These are phyloP conservation scores for Herminia tarsipennalis DNA, from an alignment of 2,888 invertebrate genomes.

Conservation along the genomic window DNA sequence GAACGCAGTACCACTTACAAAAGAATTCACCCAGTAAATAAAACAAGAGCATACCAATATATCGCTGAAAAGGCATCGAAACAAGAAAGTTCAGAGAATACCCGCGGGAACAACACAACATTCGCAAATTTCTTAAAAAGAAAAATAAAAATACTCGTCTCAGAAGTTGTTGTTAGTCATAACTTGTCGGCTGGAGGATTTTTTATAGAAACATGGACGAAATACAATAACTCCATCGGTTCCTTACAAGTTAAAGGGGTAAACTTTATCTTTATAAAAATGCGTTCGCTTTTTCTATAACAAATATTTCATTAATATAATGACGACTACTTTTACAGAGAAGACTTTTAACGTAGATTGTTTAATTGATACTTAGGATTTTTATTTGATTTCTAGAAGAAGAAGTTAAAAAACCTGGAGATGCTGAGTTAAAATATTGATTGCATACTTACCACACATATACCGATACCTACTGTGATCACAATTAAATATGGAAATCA, in stretches of 20 bases:
- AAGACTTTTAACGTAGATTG: too few species aligned
- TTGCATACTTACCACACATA: too few species aligned
- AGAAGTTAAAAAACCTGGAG: too few species aligned
- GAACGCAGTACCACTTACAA: constrained; percentile 23
- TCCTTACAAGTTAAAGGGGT: constrained; percentile 53
- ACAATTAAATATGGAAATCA: too few species aligned
- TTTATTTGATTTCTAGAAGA: too few species aligned
- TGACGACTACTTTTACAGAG: too few species aligned
- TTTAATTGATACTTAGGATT: too few species aligned
- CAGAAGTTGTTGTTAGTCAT: constrained; percentile 55
- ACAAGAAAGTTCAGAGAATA: constrained; percentile 64
- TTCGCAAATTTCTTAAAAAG: constrained; percentile 67
- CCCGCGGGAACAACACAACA: constrained; percentile 62
- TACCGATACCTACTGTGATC: too few species aligned
- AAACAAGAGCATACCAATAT: constrained; percentile 58
- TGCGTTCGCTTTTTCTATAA: constrained; percentile 21
- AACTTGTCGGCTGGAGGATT: constrained; percentile 65
- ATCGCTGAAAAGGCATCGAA: constrained; percentile 59
- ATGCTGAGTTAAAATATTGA: too few species aligned
- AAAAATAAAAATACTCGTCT: constrained; percentile 60
- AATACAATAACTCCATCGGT: constrained; percentile 57
- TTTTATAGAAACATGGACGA: constrained; percentile 63
- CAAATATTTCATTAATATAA: constrained; percentile 39
- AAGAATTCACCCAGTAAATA: constrained; percentile 50
- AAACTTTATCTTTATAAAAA: constrained; percentile 37